phyloP scores from a whole-genome alignment of 2,888 invertebrate genomes.

The Plagodis dolabraria region DNA sequence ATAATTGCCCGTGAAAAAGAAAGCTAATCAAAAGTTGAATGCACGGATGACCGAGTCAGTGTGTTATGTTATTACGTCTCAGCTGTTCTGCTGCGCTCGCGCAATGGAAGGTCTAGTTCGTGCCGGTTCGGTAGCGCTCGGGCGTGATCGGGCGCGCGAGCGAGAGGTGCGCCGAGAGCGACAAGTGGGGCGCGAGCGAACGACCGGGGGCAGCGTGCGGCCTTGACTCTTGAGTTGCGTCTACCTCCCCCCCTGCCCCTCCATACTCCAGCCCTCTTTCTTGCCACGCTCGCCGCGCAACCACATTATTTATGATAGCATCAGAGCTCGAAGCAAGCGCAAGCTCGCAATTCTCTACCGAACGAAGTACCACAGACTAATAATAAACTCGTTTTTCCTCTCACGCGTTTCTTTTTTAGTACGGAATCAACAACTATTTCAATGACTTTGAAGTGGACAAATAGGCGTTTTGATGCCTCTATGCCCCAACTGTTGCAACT shows the following conservation, averaged over 20 bases:
- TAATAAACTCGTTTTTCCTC: slow-evolving; percentile 84
- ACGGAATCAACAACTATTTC: slow-evolving; percentile 33
- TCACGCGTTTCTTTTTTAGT: slow-evolving; percentile 70
- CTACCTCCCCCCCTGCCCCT: slow-evolving; percentile 48
- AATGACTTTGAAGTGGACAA: slow-evolving; percentile 11
- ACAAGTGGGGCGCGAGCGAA: slow-evolving; percentile 88
- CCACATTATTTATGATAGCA: slow-evolving; percentile 84
- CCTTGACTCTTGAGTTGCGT: slow-evolving; percentile 87
- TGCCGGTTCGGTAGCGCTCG: slow-evolving; percentile 66
- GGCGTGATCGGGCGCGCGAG: slow-evolving; percentile 61
- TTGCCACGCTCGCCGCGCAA: slow-evolving; percentile 71
- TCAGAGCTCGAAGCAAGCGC: slow-evolving; percentile 78
- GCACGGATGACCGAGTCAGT: slow-evolving; percentile 85
- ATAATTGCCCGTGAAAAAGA: slow-evolving; percentile 75
- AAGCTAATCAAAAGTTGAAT: slow-evolving; percentile 84
- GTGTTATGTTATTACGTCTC: slow-evolving; percentile 84
- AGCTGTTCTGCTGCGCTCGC: slow-evolving; percentile 82
- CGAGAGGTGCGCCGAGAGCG: slow-evolving; percentile 67
- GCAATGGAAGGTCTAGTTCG: slow-evolving; percentile 84
- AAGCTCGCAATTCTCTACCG: slow-evolving; percentile 79
- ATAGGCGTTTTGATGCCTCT: slow-evolving; percentile 8
- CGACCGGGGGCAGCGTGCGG: slow-evolving; percentile 90
- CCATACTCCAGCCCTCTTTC: slow-evolving; percentile 41
- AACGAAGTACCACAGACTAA: slow-evolving; percentile 55
- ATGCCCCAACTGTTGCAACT: slow-evolving; percentile 7